Base-by-base conservation (phyloP, 2,797 vertebrate species). In the Menidia menidia region DNA sequence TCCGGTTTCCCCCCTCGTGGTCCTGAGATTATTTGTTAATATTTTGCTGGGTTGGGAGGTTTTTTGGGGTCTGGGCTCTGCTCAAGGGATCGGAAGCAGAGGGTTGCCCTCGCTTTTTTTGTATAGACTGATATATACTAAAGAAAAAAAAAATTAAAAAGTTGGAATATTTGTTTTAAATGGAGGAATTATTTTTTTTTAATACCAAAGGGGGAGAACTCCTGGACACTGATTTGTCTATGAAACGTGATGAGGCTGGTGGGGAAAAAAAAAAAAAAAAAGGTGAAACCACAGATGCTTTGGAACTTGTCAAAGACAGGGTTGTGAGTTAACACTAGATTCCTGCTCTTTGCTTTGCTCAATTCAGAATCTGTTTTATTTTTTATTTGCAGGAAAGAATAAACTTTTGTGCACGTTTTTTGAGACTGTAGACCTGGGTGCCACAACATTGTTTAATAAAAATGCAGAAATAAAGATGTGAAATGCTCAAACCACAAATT, bases 131-230 rank as follows among this genome's bases (percentile, higher is more conserved):
- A 92, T 93, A 86, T 92, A 92, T 90, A 91, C 87, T 56, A 39
- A 54, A 86, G 82, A 78, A 71, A 73, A 65, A 61, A 77, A 71
- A 73, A 81, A 78, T 80, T 81, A 88, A 82, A 86, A 88, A 75
- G 86, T 92, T 91, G 73, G 76, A 93, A 91, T 93, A 92, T 93
- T 93, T 93, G 93, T 93, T 93, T 93, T 91, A 93, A 93, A 92
- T 84, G 89, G 91, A 93, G 85, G 87, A 92, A 89, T 86, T 50
- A 89, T 80, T 92, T 93, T 91, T 93, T 91, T 92, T 92, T 92
- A 80, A 87, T 91, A 93, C 87, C 88, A 92, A 92, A 92, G 87
- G 68, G 12, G 80, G 65, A 47, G 69, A 77, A 90, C 88, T 91
- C 86, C 75, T 85, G 80, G 78, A 88, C 88, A 87, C 83, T 84